Conservation (phyloP, 2,888 invertebrate species). For the Plebejus argus region DNA sequence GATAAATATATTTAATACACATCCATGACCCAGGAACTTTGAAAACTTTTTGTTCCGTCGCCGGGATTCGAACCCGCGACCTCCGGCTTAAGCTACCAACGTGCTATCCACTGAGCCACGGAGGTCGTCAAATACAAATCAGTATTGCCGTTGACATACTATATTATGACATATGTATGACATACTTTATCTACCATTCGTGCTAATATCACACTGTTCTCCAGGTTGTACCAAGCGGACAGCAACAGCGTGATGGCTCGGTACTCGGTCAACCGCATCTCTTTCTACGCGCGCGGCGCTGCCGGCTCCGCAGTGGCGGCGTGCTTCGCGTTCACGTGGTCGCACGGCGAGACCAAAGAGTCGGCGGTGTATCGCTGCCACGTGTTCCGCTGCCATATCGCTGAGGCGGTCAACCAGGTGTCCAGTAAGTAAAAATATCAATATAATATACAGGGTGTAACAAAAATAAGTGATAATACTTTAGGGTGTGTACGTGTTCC, state of each 20-base stretch:
- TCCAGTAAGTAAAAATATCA: constrained; percentile 84
- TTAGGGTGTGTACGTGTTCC: too few relatives aligned
- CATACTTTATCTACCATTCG: not conserved
- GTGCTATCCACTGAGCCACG: too few relatives aligned
- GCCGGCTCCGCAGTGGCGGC: constrained; percentile 90
- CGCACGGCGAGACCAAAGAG: constrained; percentile 94
- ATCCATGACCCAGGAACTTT: too few relatives aligned
- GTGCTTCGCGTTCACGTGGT: constrained; percentile 99
- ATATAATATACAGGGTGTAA: not conserved
- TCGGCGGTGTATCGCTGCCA: constrained; percentile 97
- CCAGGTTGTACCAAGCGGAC: constrained; percentile 90
- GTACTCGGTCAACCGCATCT: constrained; percentile 95
- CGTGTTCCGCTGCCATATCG: constrained; percentile 96
- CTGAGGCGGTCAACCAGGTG: constrained; percentile 92
- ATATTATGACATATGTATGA: not conserved
- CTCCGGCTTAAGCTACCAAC: too few relatives aligned
- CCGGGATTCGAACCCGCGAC: too few relatives aligned
- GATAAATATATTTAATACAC: too few relatives aligned
- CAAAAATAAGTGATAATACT: too few relatives aligned
- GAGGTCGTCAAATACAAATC: too few relatives aligned
- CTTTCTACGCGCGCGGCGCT: constrained; percentile 96
- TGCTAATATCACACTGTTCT: constrained; percentile 34
- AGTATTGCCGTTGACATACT: not conserved
- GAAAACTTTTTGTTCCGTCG: too few relatives aligned
- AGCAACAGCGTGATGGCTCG: constrained; percentile 91